Evolutionary conservation across 2,113 vertebrate genomes (phyloP).

Genomic region (Oreocharis arfaki): DNA sequence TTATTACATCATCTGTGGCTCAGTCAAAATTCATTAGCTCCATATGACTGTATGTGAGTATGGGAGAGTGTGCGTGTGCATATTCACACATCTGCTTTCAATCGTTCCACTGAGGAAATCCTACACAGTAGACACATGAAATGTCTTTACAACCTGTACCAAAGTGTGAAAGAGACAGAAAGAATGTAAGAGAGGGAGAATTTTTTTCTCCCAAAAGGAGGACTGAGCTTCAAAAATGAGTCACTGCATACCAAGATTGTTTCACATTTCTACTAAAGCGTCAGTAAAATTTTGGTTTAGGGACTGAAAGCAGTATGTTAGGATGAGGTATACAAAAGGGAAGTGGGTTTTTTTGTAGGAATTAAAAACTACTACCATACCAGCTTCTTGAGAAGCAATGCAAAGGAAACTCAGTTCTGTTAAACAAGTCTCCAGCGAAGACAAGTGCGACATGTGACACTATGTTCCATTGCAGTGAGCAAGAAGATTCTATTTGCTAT

Average conservation of each 20-base stretch:
- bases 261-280: neutral
- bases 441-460: rapidly evolving
- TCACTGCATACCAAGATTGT: neutral
- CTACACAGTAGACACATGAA: constrained; percentile 44
- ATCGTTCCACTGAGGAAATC: neutral
- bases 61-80: neutral
- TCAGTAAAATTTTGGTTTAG: neutral
- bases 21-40: constrained; percentile 54
- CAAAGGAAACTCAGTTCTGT: neutral
- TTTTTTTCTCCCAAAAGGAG: neutral
- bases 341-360: neutral
- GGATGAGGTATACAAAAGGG: neutral
- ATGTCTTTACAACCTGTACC: constrained; percentile 34
- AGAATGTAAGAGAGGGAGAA: neutral
- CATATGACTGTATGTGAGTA: neutral
- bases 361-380: neutral
- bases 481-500: neutral
- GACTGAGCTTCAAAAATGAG: neutral
- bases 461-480: neutral
- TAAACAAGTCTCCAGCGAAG: neutral
- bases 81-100: constrained; percentile 53
- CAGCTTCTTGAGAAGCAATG: neutral
- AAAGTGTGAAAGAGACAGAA: constrained; percentile 17
- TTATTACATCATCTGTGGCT: constrained; percentile 40
- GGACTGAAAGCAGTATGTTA: neutral